Evolutionary conservation across 2,888 invertebrate species (phyloP), one percentile per base, ranked within the genome.

Genomic region (Polyommatus iphigenia): DNA sequence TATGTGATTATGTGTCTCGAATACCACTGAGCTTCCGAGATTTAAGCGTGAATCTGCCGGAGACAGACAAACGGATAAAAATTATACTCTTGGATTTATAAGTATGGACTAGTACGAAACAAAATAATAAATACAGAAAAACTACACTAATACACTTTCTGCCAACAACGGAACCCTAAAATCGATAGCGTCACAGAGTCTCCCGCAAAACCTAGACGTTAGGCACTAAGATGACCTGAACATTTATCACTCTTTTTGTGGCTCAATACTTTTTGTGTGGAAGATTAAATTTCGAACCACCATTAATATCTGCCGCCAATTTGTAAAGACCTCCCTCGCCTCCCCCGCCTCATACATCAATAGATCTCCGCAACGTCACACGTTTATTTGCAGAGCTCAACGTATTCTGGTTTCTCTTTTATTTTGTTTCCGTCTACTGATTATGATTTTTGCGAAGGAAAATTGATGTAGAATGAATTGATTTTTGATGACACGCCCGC

Each of bases 181-280:
- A 67, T 24, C 62, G 8, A 24, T 67, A 67, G 29, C 67, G 67
- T 67, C 67, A 67, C 29, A 24, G 13, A 62, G 24, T 62, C 62
- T 62, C 10, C 6, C 13, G 24, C 13, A 67, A 67, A 67, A 67
- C 29, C 72, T 72, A 72, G 79, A 71, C 76, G 67, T 7, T 80
- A 77, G 77, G 77, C 78, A 79, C 81, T 85, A 86, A 87, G 87
- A 89, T 88, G 89, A 86, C 85, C 86, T 80, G 85, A 41, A 73
- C 90, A 93, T 93, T 92, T 91, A 93, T 93, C 93, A 93, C 89
- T 82, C 90, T 93, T 93, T 92, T 93, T 93, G 89, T 91, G 87
- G 91, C 93, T 92, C 90, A 90, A 90, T 90, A 91, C 93, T 93
- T 93, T 93, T 93, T 93, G 92, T 87, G 86, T 83, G 87, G 86